These are phyloP conservation scores for Tetraneura akinire DNA, from an alignment of 1,140 invertebrate species.

Conservation along the genomic window DNA sequence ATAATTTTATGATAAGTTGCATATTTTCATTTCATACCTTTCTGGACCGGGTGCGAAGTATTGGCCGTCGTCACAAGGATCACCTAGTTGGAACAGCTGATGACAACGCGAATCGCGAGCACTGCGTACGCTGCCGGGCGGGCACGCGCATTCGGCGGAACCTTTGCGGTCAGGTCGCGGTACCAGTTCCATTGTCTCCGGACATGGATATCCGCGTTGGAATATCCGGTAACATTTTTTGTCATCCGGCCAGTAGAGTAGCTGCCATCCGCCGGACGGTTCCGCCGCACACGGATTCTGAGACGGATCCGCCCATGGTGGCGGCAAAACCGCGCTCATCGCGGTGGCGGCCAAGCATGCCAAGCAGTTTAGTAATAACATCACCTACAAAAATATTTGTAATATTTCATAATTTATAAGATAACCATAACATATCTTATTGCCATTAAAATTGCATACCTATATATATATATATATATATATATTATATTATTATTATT, in stretches of 20 bases:
- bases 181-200: conserved; percentile 78
- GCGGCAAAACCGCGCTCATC: conserved; percentile 68
- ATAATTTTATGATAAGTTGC: no score
- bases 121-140: conserved; percentile 71
- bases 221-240: conserved; percentile 85
- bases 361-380: conserved; percentile 24
- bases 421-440: no score
- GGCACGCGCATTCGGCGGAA: conserved; percentile 76
- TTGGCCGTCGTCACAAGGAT: conserved; percentile 69
- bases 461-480: no score
- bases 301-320: conserved; percentile 78
- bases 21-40: conserved; percentile 52
- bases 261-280: conserved; percentile 76
- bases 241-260: conserved; percentile 78
- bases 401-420: no score
- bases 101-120: conserved; percentile 66
- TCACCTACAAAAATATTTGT: conserved; percentile 14
- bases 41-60: conserved; percentile 70
- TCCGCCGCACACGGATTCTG: conserved; percentile 77
- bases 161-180: conserved; percentile 63
- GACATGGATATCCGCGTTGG: conserved; percentile 74
- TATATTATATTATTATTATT: no score
- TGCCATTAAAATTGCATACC: no score
- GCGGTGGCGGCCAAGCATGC: conserved; percentile 37
- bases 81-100: conserved; percentile 65